These are phyloP conservation scores for Barnardius zonarius DNA, from an alignment of 2,113 vertebrate genomes.

Conservation along the genomic window DNA sequence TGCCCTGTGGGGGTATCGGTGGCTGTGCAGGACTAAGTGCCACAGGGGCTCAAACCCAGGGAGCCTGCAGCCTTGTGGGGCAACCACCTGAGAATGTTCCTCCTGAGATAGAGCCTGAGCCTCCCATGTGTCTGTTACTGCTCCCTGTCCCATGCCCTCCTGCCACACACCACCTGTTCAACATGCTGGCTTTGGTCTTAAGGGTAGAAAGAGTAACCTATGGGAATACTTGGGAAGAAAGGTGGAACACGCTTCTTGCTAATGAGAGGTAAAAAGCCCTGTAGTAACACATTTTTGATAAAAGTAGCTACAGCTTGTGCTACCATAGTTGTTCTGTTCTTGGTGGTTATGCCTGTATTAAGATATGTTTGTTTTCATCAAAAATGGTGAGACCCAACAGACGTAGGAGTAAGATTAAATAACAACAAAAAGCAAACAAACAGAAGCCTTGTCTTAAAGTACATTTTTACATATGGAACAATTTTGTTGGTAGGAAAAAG, in stretches of 20 bases:
- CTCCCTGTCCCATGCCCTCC: neutral
- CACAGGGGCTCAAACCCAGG: rapidly evolving
- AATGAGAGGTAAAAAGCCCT: neutral
- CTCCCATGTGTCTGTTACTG: rapidly evolving
- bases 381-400: neutral
- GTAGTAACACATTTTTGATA: neutral
- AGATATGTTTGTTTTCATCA: conserved; percentile 1
- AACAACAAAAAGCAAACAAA: neutral
- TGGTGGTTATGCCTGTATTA: neutral
- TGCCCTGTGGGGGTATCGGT: rapidly evolving
- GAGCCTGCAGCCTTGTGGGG: rapidly evolving
- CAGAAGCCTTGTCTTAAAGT: neutral
- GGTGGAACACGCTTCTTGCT: neutral
- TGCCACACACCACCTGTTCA: neutral
- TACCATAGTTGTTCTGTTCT: neutral
- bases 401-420: conserved; percentile 9
- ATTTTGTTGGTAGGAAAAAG: neutral
- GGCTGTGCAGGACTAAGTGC: neutral
- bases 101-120: neutral
- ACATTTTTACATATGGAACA: neutral
- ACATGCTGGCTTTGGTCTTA: neutral
- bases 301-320: neutral
- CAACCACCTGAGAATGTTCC: neutral
- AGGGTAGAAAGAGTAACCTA: neutral
- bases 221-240: neutral